Base-by-base conservation (phyloP, 2,888 invertebrate genomes). In the Tipula vernalis region DNA sequence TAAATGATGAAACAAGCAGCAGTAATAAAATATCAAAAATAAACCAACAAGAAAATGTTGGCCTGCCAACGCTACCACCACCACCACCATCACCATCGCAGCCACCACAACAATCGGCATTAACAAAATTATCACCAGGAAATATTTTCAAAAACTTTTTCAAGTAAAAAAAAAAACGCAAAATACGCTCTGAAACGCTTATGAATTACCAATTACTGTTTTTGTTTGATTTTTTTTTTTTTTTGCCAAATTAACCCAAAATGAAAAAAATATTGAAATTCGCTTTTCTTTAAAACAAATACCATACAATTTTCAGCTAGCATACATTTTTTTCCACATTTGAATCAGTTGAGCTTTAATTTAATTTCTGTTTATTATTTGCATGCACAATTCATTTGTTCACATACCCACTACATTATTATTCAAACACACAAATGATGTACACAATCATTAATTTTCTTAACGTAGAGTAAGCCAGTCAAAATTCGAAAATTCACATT, bases 131-230 rank as follows among this genome's bases (percentile, higher is more conserved):
- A 91, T 96, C 97, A 90, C 95, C 96, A 87, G 95, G 96, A 91
- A 96, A 95, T 94, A 96, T 97, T 93, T 97, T 98, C 95, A 97
- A 97, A 94, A 97, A 97, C 94, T 97, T 97, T 94, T 97, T 98
- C 96, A 98, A 98, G 98, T 98, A 97, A 94, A 71, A 51, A 2
- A n/a, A 28, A 44, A 44, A 44, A 44, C 3, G 12, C 10, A 44
- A 51, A 51, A 15, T 51, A 15, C 51, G n/a, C 71, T 71, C 18
- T 71, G 28, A 71, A 71, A 71, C 28, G 71, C 71, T 71, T 71
- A 28, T 71, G 71, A 71, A 71, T 28, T 71, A 71, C 51, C 51
- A 57, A 57, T 15, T 71, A 71, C 18, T 28, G 28, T 71, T 28
- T 71, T 71, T 71, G 71, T 71, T 71, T 71, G 71, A 28, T 71